phyloP scores from a whole-genome alignment of 2,888 invertebrate species.

The Blastobasis adustella region DNA sequence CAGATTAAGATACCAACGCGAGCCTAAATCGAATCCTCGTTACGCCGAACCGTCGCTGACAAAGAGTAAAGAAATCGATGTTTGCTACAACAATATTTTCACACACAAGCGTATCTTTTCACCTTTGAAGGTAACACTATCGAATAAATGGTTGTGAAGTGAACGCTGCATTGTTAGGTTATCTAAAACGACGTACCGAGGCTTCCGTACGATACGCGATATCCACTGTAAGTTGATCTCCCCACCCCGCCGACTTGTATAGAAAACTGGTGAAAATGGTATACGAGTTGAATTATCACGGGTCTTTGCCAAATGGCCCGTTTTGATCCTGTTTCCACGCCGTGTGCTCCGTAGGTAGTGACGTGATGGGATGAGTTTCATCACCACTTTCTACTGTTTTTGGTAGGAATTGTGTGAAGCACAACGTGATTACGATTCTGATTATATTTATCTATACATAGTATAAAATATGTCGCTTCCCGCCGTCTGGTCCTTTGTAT shows the following conservation, averaged over 20 bases:
- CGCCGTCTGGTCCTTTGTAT: too few relatives aligned
- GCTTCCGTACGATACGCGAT: conserved; percentile 30
- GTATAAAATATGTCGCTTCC: too few relatives aligned
- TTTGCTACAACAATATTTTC: background rate
- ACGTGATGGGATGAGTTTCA: conserved; percentile 1
- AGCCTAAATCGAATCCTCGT: too few relatives aligned
- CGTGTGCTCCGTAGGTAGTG: background rate
- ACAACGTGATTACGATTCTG: too few relatives aligned
- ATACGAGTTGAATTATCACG: conserved; percentile 27
- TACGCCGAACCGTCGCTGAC: background rate
- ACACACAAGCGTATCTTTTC: conserved; percentile 3
- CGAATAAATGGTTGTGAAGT: conserved; percentile 53
- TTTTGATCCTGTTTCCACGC: conserved; percentile 11
- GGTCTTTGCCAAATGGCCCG: conserved; percentile 26
- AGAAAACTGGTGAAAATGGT: conserved; percentile 14
- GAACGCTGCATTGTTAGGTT: conserved; percentile 56
- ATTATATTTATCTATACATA: too few relatives aligned
- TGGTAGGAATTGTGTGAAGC: too few relatives aligned
- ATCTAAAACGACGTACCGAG: conserved; percentile 42
- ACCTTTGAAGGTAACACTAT: conserved; percentile 31
- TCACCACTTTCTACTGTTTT: background rate
- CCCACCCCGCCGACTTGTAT: conserved; percentile 10
- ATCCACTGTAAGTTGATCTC: conserved; percentile 44
- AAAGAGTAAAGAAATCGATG: background rate
- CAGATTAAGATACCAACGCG: too few relatives aligned